Conservation (phyloP, 2,888 invertebrate genomes). For the Stenotaenia linearis region DNA sequence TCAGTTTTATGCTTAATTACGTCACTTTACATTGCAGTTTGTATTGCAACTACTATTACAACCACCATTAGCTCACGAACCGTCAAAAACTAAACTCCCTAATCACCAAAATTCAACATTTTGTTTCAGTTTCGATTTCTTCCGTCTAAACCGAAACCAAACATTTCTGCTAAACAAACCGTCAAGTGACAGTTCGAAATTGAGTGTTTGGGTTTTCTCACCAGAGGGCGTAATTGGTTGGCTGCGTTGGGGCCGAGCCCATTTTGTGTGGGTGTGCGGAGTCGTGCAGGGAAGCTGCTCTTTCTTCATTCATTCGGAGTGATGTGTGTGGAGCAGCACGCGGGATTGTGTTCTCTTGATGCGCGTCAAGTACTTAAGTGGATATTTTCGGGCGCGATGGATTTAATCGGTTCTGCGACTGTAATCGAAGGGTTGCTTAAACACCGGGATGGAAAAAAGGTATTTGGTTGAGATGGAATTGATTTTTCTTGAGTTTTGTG, state of each 20-base stretch:
- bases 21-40: too few species aligned
- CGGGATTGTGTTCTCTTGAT: not conserved
- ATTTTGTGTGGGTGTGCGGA: not conserved
- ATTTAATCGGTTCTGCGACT: constrained; percentile 39
- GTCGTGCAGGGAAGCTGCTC: not conserved
- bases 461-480: constrained; percentile 34
- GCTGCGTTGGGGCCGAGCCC: not conserved
- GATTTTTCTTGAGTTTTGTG: not conserved
- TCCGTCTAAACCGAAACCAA: too few species aligned
- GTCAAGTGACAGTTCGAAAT: too few species aligned
- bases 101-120: too few species aligned
- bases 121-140: too few species aligned
- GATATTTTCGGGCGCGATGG: not conserved
- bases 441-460: constrained; percentile 47
- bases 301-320: not conserved
- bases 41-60: too few species aligned
- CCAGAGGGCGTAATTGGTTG: not conserved
- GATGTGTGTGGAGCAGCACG: not conserved
- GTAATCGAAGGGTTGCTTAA: constrained; percentile 46
- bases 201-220: too few species aligned
- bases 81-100: too few species aligned
- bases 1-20: too few species aligned
- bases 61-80: too few species aligned
- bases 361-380: not conserved
- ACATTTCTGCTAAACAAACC: too few species aligned